Evolutionary conservation across 2,113 vertebrate species (phyloP), one percentile per base, ranked within the genome.

Genomic region (Cochlearius cochlearius): DNA sequence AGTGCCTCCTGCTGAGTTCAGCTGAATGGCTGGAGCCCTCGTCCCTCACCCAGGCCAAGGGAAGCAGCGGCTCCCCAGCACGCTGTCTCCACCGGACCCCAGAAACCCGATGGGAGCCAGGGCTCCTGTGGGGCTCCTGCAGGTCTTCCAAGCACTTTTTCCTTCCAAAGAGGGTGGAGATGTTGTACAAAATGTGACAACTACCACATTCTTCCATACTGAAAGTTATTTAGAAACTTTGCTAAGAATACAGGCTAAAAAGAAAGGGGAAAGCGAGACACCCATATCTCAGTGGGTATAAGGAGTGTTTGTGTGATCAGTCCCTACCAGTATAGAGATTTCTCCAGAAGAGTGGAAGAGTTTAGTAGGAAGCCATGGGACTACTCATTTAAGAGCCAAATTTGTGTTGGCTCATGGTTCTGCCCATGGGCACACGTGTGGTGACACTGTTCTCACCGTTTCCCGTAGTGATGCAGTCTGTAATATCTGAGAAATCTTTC

Each of bases 1-100:
- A 22, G 52, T 30, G 32, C 62, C 71, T 90, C 94, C 91, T 82
- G 82, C 78, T 74, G 94, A 62, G 55, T 78, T 23, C 45, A 22
- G 55, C 64, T 94, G 53, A 91, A 73, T 73, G 88, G 29, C 88
- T 94, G 94, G 85, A 96, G 81, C 85, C 17, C 1, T 84, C 32
- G 4, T 25, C 7, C 29, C 39, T 76, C 0, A 0, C 50, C 64
- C n/a, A 7, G 27, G 85, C 94, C 93, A 96, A 66, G 85, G 66
- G 50, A 53, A 85, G 55, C 36, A 18, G 38, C 14, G 3, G 18
- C 66, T 96, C 52, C 82, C 36, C 4, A 0, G 67, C 58, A 56
- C 0, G 1, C 14, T 1, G 15, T 58, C 85, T 89, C 80, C 9
- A 0, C 47, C 1, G 4, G 45, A 64, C 45, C 81, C 23, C 55